A percentile compares a stretch with the other conserved stretches of the same genome.
These are phyloP conservation scores for Tipula unca DNA, from an alignment of 2,888 invertebrate species.

Conservation along the genomic window DNA sequence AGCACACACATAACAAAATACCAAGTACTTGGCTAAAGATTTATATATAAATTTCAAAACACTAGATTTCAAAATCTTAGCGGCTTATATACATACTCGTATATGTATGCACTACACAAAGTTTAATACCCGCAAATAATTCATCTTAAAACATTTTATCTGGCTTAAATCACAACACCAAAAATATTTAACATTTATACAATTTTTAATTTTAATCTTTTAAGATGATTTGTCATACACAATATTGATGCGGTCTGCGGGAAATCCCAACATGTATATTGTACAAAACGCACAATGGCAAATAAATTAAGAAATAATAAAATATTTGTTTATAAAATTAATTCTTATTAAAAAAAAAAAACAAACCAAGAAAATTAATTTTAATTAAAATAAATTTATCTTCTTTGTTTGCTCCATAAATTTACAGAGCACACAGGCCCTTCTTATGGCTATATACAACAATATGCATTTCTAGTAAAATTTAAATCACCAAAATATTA, in stretches of 20 bases:
- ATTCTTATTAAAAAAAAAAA: background rate
- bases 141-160: background rate
- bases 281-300: background rate
- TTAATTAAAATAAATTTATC: background rate
- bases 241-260: background rate
- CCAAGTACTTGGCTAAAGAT: too few relatives aligned
- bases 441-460: background rate
- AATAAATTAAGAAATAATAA: background rate
- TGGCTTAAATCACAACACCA: background rate
- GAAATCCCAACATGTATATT: background rate
- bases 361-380: background rate
- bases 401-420: background rate
- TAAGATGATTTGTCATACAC: background rate
- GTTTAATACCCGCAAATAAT: background rate
- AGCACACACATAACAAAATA: too few relatives aligned
- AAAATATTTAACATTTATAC: background rate
- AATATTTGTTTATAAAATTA: too few relatives aligned
- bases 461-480: background rate
- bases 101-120: too few relatives aligned
- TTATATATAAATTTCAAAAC: too few relatives aligned
- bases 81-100: too few relatives aligned
- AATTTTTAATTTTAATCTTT: background rate
- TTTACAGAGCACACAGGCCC: background rate
- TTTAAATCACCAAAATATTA: background rate
- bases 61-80: too few relatives aligned